Percentiles rank a stretch among this genome's conserved stretches.
Conservation (phyloP, 64 coral and sea anemone species). For the Exaiptasia diaphana region DNA sequence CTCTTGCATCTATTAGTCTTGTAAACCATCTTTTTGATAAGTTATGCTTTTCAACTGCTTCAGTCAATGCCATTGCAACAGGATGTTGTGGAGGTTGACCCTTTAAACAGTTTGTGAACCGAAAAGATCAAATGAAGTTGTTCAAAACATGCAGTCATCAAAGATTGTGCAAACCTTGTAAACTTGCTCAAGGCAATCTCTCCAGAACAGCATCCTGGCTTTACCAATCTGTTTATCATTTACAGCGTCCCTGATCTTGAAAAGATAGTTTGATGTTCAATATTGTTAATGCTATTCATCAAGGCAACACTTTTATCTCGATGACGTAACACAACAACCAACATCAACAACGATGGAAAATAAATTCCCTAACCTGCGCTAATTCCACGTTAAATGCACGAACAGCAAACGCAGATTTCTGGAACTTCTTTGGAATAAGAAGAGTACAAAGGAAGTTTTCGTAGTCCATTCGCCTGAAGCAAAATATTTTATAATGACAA, state of each 20-base stretch:
- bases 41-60: conserved; percentile 65
- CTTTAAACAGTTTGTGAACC: too few species aligned
- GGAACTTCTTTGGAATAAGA: conserved; percentile 56
- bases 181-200: conserved; percentile 59
- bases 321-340: too few species aligned
- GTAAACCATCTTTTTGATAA: conserved; percentile 77
- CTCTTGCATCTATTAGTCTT: conserved; percentile 78
- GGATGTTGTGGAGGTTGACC: conserved; percentile 69
- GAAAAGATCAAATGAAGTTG: not conserved
- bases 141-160: not conserved
- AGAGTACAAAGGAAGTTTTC: conserved; percentile 88
- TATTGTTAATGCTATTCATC: too few species aligned
- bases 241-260: conserved; percentile 78
- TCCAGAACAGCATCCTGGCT: conserved; percentile 90
- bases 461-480: conserved; percentile 66
- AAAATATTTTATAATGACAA: too few species aligned
- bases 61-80: conserved; percentile 52
- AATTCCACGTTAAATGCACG: conserved; percentile 89
- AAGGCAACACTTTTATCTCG: too few species aligned
- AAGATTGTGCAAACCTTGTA: conserved; percentile 44
- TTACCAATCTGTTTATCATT: conserved; percentile 72
- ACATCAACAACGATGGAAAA: too few species aligned
- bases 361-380: conserved; percentile 84
- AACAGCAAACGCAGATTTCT: conserved; percentile 66
- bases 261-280: too few species aligned